Conservation (phyloP, 2,113 vertebrate species). For the Coturnix japonica region DNA sequence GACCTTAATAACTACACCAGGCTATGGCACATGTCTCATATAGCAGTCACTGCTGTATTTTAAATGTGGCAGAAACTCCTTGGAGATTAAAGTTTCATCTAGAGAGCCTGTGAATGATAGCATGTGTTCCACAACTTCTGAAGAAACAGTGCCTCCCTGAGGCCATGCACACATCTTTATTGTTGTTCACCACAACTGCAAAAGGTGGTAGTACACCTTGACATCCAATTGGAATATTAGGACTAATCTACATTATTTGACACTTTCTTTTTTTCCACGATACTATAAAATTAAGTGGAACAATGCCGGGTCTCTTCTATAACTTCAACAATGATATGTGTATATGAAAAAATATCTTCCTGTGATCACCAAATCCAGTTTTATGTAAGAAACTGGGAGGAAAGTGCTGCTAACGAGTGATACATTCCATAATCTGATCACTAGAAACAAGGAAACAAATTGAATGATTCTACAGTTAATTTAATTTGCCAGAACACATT, state of each 20-base stretch:
- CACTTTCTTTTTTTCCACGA: background rate
- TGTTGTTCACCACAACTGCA: background rate
- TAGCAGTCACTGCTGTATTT: background rate
- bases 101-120: background rate
- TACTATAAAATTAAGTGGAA: background rate
- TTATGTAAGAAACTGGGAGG: background rate
- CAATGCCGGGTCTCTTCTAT: background rate
- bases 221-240: background rate
- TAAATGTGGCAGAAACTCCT: background rate
- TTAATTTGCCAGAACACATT: conserved; percentile 35
- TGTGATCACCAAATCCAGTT: background rate
- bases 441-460: conserved; percentile 23
- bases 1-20: background rate
- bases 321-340: background rate
- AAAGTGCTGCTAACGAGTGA: background rate
- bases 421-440: background rate
- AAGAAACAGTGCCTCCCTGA: background rate
- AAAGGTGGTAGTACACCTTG: background rate
- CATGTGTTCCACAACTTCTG: background rate
- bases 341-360: background rate
- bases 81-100: background rate
- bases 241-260: background rate
- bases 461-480: conserved; percentile 20
- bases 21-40: background rate
- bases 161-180: background rate